Conservation (phyloP, 2,797 vertebrate genomes). For the Alca torda region DNA sequence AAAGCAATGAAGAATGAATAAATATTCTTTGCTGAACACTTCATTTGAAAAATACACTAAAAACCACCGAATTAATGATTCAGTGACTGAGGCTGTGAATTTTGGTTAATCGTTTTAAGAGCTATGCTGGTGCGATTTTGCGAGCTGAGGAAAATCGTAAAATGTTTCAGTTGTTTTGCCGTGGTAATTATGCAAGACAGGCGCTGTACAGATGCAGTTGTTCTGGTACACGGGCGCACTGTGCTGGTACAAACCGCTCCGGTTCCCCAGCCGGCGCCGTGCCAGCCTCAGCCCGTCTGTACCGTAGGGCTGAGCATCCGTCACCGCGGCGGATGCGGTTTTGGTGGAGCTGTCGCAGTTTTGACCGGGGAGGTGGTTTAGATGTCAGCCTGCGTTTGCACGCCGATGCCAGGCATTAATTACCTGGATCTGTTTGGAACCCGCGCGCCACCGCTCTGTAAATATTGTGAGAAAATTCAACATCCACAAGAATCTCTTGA, state of each 20-base stretch:
- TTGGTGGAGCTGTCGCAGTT: not conserved
- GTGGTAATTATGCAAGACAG: not conserved
- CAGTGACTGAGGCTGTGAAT: slow-evolving; percentile 6
- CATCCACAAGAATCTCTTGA: not conserved
- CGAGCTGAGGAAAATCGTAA: not conserved
- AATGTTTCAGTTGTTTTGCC: not conserved
- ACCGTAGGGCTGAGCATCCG: fast-evolving
- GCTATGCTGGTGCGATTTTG: not conserved
- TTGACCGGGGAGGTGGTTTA: not conserved
- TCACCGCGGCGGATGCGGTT: fast-evolving
- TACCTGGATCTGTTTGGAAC: not conserved
- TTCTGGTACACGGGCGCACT: not conserved
- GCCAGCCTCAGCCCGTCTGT: not conserved
- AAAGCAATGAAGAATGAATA: slow-evolving; percentile 22
- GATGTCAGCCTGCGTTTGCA: not conserved
- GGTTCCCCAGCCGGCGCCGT: not conserved
- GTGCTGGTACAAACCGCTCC: not conserved
- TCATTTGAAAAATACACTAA: slow-evolving; percentile 41
- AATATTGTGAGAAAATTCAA: not conserved
- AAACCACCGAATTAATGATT: not conserved
- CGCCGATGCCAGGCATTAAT: not conserved
- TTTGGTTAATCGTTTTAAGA: slow-evolving; percentile 9
- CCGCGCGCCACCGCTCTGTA: fast-evolving
- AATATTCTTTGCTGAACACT: slow-evolving; percentile 37
- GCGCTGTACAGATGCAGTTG: not conserved